A percentile compares a stretch with the other conserved stretches of the same genome.
phyloP scores from a whole-genome alignment of 2,113 vertebrate genomes.

The Pholis gunnellus region DNA sequence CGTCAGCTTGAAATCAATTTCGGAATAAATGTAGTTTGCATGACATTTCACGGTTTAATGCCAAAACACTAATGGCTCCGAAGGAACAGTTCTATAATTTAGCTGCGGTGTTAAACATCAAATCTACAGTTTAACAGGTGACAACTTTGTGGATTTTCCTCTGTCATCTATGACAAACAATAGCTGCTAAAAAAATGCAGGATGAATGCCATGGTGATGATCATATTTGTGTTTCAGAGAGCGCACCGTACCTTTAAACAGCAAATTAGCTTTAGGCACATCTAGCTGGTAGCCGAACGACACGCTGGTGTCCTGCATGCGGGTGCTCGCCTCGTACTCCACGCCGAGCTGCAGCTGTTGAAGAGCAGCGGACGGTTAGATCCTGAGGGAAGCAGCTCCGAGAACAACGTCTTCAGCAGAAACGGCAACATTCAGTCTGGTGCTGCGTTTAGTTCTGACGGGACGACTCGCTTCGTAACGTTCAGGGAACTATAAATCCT shows the following conservation, averaged over 20 bases:
- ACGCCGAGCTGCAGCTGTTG: conserved; percentile 90
- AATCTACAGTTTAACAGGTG: not conserved
- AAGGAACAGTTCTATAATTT: not conserved
- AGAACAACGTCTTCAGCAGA: not conserved
- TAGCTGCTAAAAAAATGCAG: not conserved
- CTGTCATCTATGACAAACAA: not conserved
- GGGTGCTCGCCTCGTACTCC: conserved; percentile 89
- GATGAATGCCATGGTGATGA: not conserved
- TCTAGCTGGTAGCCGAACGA: conserved; percentile 92
- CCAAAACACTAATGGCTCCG: not conserved
- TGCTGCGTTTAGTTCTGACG: not conserved
- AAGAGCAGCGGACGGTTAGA: not conserved
- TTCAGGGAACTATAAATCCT: not conserved
- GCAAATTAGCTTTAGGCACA: conserved; percentile 90
- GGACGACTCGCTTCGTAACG: no score
- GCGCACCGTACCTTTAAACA: conserved; percentile 87
- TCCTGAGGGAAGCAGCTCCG: no score
- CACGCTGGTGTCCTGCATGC: conserved; percentile 90
- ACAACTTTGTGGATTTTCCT: not conserved
- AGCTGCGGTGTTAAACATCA: not conserved
- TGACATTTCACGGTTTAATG: not conserved
- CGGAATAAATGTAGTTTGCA: no score
- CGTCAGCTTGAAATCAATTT: no score
- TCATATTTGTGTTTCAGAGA: not conserved
- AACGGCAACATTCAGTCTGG: no score